Conservation (phyloP, 2,888 invertebrate genomes). For the Tipula vernalis region DNA sequence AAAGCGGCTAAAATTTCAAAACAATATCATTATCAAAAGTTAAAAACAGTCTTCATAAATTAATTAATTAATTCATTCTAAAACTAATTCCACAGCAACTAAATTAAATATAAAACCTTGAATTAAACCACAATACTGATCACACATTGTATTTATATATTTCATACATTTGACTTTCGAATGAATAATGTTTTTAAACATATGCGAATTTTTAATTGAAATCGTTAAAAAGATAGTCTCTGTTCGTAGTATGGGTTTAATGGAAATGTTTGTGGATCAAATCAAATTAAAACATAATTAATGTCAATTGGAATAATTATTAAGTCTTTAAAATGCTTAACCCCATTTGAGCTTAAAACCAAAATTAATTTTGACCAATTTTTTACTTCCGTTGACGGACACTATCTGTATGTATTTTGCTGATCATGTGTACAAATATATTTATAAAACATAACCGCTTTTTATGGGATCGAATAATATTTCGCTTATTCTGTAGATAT, state of each 20-base stretch:
- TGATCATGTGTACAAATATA: background rate
- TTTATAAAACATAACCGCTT: background rate
- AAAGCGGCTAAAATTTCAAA: background rate
- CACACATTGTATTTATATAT: background rate
- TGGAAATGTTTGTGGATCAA: background rate
- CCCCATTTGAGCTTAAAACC: background rate
- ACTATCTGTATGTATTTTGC: background rate
- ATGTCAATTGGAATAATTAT: background rate
- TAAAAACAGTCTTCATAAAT: background rate
- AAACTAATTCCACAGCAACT: background rate
- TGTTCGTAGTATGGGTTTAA: background rate
- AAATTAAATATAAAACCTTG: background rate
- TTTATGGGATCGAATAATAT: no score
- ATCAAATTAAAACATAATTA: background rate
- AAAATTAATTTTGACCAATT: background rate
- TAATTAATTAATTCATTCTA: background rate
- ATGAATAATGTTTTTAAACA: background rate
- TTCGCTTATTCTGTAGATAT: no score
- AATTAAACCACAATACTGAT: background rate
- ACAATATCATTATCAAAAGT: background rate
- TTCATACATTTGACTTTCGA: background rate
- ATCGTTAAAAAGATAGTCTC: background rate
- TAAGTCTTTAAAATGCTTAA: background rate
- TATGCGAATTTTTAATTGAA: background rate
- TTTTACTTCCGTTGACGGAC: background rate